Conservation (phyloP, 2,888 invertebrate genomes). For the Ypsolopha scabrella region DNA sequence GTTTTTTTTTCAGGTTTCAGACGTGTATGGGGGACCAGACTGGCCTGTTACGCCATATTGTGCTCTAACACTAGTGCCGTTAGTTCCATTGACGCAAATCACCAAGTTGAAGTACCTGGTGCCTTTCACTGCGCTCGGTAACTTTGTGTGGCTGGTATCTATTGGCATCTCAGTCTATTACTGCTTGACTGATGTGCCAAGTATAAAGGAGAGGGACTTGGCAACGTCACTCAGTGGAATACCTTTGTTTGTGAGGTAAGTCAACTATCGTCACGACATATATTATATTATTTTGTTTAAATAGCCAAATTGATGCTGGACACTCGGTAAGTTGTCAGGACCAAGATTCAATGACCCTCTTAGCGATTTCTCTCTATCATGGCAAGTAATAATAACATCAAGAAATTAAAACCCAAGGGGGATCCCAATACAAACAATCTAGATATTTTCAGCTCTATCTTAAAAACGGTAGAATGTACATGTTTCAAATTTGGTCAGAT, state of each 20-base stretch:
- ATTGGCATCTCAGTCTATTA: conserved; percentile 87
- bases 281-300: too few species aligned
- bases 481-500: too few species aligned
- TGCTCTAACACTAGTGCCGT: conserved; percentile 73
- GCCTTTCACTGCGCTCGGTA: conserved; percentile 90
- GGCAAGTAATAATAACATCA: too few species aligned
- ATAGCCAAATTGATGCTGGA: too few species aligned
- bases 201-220: conserved; percentile 44
- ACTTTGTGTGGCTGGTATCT: conserved; percentile 82
- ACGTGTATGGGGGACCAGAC: conserved; percentile 54
- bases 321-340: too few species aligned
- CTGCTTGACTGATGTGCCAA: conserved; percentile 72
- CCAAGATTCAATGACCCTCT: too few species aligned
- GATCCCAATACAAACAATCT: too few species aligned
- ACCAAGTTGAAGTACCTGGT: conserved; percentile 86
- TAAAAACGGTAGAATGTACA: too few species aligned
- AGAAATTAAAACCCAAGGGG: too few species aligned
- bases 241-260: conserved; percentile 86
- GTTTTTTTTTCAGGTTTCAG: conserved; percentile 59
- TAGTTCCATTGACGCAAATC: conserved; percentile 79
- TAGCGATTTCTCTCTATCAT: too few species aligned
- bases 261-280: not conserved
- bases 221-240: conserved; percentile 69
- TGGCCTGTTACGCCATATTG: conserved; percentile 75
- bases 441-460: too few species aligned